Evolutionary conservation across 2,888 invertebrate species (phyloP), one percentile per base, ranked within the genome.

Genomic region (Cremastinae sp.): DNA sequence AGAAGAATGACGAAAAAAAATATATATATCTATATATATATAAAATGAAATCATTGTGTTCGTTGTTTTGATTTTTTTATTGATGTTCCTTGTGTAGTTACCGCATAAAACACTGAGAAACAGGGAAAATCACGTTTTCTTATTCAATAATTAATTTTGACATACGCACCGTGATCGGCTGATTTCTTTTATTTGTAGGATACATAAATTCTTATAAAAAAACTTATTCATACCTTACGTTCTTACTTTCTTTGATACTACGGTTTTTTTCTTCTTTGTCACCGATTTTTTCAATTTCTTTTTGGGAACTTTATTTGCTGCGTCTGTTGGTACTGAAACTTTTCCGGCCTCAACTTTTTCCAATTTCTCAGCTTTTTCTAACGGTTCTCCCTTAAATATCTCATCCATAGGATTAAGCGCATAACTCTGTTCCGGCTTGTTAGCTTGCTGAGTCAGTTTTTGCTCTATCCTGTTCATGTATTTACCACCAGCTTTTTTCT

Each of bases 401-500:
- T 96, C 95, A 66, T 95, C 93, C 56, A 94, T 91, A 28, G 95
- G 94, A 84, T 94, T 93, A 20, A 95, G 91, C 35, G 94, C 92
- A 82, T 96, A 96, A 0, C 94, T 93, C 59, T 93, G 92, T 83
- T 93, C 93, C 0, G 96, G 95, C 83, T 93, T 93, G 12, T 94
- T 94, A 0, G 93, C 93, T 88, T 95, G 94, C 82, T 93, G 93
- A 20, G 93, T 91, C 20, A 94, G 93, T 90, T 97, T 97, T 84
- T 96, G 95, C 82, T 96, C 94, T 69, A 97, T 91, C 83, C 95
- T 93, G 82, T 94, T 94, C 39, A 94, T 91, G 89, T 98, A 98
- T 86, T 96, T 95, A 73, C 93, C 92, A 47, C 94, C 94, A 78
- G 94, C 93, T 71, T 92, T 91, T 86, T 93, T 93, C 53, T 92